Evolutionary conservation across 2,113 vertebrate genomes (phyloP), one percentile per base, ranked within the genome.

Genomic region (Machaerirhynchus nigripectus): DNA sequence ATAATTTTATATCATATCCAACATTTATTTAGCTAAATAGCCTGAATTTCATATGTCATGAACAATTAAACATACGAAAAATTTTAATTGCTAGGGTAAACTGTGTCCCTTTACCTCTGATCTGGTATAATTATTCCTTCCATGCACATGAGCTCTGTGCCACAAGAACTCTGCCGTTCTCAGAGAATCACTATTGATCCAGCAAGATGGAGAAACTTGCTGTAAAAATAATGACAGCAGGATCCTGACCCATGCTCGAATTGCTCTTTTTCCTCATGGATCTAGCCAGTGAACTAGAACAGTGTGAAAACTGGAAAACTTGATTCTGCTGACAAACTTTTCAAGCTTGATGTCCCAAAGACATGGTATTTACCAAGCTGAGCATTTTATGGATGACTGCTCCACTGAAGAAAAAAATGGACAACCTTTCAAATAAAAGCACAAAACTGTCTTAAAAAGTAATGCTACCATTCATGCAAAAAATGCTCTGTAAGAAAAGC

Each of bases 271-370:
- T 84, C 69, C 55, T 93, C 47, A 10, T 37, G 60, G 60, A 94
- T 94, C 88, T 64, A 79, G 20, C 56, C 83, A 95, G 56, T 94
- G 96, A 97, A 95, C 92, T 95, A 92, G 59, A 97, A 98, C 84
- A 31, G 31, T 35, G 27, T 92, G 79, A 93, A 87, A 93, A 88
- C n/a, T 73, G n/a, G 49, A 87, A 90, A 84, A 74, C 84, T 91
- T 91, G 70, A 92, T 94, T 96, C 82, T 89, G 52, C 91, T 97
- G 97, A 96, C 97, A 98, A 69, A 71, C 33, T 94, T 97, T 96
- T 96, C 81, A 88, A 85, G 80, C 73, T 49, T 89, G 67, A 93
- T 84, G 70, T 65, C 60, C 77, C 37, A 47, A 70, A 95, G 79
- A 93, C 65, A 73, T 17, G 15, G 35, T 88, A 85, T 97, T 97